Percentiles rank a stretch among this genome's conserved stretches.
phyloP scores from a whole-genome alignment of 2,888 invertebrate genomes.

The Temnothorax unifasciatus region DNA sequence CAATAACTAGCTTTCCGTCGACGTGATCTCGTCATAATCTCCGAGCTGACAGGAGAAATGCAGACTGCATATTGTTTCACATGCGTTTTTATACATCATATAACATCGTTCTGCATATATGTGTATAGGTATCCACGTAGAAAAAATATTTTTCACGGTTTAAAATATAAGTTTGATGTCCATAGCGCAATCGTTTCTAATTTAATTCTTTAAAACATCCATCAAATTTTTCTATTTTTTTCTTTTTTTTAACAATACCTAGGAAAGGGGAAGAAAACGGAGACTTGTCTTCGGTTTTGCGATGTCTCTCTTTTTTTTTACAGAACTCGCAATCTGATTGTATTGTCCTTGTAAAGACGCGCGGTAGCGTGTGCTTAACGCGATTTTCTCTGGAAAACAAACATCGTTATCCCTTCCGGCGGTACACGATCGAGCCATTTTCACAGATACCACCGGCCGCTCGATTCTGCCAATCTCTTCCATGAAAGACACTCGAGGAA shows the following conservation, averaged over 20 bases:
- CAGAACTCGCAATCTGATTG: conserved; percentile 30
- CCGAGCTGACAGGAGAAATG: not conserved
- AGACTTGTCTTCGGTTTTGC: not conserved
- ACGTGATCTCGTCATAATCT: conserved; percentile 1
- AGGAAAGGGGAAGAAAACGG: not conserved
- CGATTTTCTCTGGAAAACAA: conserved; percentile 34
- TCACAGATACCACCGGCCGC: conserved; percentile 22
- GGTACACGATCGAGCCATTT: conserved; percentile 15
- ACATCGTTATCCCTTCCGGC: conserved; percentile 32
- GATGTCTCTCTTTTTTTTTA: not conserved
- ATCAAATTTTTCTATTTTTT: not conserved
- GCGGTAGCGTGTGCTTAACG: conserved; percentile 49
- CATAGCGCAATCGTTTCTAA: not conserved
- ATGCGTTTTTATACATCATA: not conserved
- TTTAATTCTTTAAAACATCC: not conserved
- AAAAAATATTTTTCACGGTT: too few species aligned
- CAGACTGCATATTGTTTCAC: not conserved
- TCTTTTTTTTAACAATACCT: not conserved
- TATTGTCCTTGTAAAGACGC: conserved; percentile 30
- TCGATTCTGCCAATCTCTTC: conserved; percentile 42
- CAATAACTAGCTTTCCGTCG: conserved; percentile 28
- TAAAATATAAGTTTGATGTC: not conserved
- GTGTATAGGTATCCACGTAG: too few species aligned
- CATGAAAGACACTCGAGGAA: conserved; percentile 40
- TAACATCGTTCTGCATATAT: too few species aligned